phyloP scores from a whole-genome alignment of 2,888 invertebrate genomes.

The Trissoscelio sp. region DNA sequence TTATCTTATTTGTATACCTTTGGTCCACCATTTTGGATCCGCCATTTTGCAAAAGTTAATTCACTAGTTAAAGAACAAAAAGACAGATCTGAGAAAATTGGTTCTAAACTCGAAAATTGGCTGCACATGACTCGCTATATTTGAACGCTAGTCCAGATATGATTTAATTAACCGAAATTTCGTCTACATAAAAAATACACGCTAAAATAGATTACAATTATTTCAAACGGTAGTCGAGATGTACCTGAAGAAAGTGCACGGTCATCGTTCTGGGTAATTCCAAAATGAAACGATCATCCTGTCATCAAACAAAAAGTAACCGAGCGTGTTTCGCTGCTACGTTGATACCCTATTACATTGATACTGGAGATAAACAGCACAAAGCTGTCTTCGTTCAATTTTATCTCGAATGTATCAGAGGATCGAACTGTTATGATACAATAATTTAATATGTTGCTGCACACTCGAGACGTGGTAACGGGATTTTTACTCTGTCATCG shows the following conservation, averaged over 20 bases:
- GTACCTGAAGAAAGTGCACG: slow-evolving; percentile 37
- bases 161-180: slow-evolving; percentile 49
- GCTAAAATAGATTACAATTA: slow-evolving; percentile 35
- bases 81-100: slow-evolving; percentile 20
- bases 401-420: slow-evolving; percentile 47
- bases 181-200: slow-evolving; percentile 16
- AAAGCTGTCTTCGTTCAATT: slow-evolving; percentile 48
- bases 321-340: slow-evolving; percentile 39
- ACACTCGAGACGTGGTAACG: neutral
- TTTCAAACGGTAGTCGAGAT: slow-evolving; percentile 46
- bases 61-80: slow-evolving; percentile 1
- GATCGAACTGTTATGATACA: slow-evolving; percentile 60
- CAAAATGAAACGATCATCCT: slow-evolving; percentile 61
- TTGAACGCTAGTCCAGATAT: slow-evolving; percentile 45
- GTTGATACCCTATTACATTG: slow-evolving; percentile 48
- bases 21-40: too few relatives aligned
- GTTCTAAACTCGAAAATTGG: slow-evolving; percentile 31
- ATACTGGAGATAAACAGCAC: slow-evolving; percentile 59
- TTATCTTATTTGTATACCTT: too few relatives aligned
- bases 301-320: slow-evolving; percentile 57
- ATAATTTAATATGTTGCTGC: slow-evolving; percentile 56
- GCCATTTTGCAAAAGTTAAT: too few relatives aligned
- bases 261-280: slow-evolving; percentile 41
- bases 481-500: slow-evolving; percentile 26
- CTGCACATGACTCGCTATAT: slow-evolving; percentile 44